Evolutionary conservation across 2,888 invertebrate genomes (phyloP).

Genomic region (Neoscelio sp.): DNA sequence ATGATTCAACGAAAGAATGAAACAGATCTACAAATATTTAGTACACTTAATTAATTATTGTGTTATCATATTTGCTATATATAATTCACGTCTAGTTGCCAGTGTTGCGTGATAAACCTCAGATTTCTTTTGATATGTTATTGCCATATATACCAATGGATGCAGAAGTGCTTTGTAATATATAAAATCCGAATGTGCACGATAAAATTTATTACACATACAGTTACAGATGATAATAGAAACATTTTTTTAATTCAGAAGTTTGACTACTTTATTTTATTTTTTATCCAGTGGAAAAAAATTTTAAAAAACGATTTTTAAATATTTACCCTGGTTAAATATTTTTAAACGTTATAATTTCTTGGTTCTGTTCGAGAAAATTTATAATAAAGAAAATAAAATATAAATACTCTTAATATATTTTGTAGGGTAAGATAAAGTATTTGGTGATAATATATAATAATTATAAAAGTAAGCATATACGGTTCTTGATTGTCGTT

Average conservation of each 20-base stretch:
- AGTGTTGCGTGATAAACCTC: constrained; percentile 32
- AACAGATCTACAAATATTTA: constrained; percentile 14
- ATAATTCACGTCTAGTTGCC: constrained; percentile 12
- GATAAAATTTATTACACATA: constrained; percentile 17
- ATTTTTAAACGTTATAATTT: no score
- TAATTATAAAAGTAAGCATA: no score
- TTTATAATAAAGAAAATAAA: no score
- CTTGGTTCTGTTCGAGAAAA: no score
- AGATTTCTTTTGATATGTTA: constrained; percentile 9
- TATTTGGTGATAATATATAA: no score
- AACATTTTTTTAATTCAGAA: constrained; percentile 3
- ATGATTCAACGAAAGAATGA: constrained; percentile 51
- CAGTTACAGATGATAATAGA: constrained; percentile 12
- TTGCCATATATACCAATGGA: constrained; percentile 17
- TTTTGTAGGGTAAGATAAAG: no score
- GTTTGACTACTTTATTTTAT: background rate
- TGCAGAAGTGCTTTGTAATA: constrained; percentile 14
- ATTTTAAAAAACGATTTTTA: no score
- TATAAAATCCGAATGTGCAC: background rate
- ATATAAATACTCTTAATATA: no score
- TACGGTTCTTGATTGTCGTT: no score
- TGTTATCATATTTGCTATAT: constrained; percentile 7
- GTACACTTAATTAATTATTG: background rate
- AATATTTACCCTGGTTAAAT: no score
- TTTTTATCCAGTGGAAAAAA: no score